A percentile compares a stretch with the other conserved stretches of the same genome.
phyloP scores from a whole-genome alignment of 2,888 invertebrate species.

The Ormyrus rosae region DNA sequence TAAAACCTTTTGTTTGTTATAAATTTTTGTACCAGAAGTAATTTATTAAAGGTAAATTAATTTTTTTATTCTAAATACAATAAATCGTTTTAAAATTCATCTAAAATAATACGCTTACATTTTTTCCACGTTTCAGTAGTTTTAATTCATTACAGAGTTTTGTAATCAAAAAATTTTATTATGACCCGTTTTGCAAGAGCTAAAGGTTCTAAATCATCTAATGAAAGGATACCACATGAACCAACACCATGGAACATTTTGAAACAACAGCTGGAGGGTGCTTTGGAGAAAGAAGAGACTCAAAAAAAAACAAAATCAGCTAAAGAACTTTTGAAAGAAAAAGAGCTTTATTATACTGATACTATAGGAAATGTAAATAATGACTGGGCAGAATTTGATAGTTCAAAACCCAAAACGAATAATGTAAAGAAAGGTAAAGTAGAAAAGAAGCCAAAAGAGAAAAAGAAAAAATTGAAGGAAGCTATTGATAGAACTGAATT shows the following conservation, averaged over 20 bases:
- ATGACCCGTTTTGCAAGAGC: constrained; percentile 88
- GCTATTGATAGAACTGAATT: neutral
- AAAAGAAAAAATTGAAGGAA: constrained; percentile 44
- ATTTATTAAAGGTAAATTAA: constrained; percentile 1
- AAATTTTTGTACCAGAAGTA: no score
- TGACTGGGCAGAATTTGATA: constrained; percentile 72
- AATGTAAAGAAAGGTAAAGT: constrained; percentile 39
- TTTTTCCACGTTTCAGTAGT: neutral
- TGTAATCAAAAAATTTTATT: constrained; percentile 53
- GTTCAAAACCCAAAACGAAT: constrained; percentile 16
- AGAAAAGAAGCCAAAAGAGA: constrained; percentile 34
- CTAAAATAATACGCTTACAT: neutral
- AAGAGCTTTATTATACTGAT: constrained; percentile 64
- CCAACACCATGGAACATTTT: constrained; percentile 86
- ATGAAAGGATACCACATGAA: constrained; percentile 82
- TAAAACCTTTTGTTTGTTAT: no score
- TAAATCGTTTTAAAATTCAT: neutral
- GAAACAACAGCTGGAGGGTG: constrained; percentile 79
- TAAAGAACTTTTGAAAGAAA: constrained; percentile 74
- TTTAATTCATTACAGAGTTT: neutral
- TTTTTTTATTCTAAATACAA: neutral
- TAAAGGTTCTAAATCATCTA: constrained; percentile 85
- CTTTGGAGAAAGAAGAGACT: constrained; percentile 53
- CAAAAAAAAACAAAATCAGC: constrained; percentile 64
- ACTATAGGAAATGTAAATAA: constrained; percentile 61